Evolutionary conservation across 64 coral and sea anemone species (phyloP).

Genomic region (Cladopsammia gracilis): DNA sequence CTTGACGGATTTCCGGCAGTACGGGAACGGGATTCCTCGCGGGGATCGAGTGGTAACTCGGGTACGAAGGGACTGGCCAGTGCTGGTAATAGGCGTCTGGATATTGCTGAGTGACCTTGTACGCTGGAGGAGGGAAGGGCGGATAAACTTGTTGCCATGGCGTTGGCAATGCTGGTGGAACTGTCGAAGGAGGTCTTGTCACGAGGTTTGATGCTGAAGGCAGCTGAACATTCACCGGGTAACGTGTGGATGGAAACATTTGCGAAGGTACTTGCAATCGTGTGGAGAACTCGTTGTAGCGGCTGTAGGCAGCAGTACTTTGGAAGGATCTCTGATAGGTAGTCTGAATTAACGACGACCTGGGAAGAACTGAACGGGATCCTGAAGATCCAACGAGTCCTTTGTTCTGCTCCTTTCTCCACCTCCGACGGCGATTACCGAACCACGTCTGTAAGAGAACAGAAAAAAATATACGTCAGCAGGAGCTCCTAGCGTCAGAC

Average conservation of each 20-base stretch:
- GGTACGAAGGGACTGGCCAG: background rate
- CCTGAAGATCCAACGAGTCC: background rate
- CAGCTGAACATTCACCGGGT: background rate
- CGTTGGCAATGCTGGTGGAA: background rate
- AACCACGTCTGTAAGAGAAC: conserved; percentile 18
- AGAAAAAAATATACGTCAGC: background rate
- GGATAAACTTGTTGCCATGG: background rate
- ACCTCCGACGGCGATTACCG: background rate
- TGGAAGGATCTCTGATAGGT: background rate
- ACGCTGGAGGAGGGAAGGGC: background rate
- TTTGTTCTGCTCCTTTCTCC: conserved; percentile 18
- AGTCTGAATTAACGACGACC: background rate
- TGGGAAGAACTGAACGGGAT: background rate
- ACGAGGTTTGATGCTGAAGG: background rate
- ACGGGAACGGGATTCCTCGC: background rate
- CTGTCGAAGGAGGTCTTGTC: background rate
- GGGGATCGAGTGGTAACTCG: background rate
- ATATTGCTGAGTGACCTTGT: background rate
- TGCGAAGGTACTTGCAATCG: background rate
- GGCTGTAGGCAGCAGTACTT: no score
- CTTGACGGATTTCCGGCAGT: background rate
- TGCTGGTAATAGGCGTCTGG: background rate
- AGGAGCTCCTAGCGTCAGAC: no score
- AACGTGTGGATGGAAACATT: background rate
- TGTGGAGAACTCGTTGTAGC: background rate